These are phyloP conservation scores for Andrena haemorrhoa DNA, from an alignment of 2,888 invertebrate species.

Conservation along the genomic window DNA sequence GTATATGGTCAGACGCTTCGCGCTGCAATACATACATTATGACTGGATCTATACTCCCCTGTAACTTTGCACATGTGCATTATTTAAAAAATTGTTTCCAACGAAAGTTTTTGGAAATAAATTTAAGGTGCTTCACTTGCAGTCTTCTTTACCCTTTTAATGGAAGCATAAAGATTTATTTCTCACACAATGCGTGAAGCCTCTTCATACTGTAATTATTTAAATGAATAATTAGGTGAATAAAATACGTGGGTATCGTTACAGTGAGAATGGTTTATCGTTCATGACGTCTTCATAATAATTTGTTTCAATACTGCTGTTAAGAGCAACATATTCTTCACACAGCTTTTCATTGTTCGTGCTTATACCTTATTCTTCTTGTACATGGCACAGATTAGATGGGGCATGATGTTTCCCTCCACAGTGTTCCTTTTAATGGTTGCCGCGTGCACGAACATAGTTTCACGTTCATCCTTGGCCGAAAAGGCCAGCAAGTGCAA, in stretches of 20 bases:
- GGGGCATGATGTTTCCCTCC: conserved; percentile 4
- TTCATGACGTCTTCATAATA: not conserved
- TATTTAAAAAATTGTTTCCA: no score
- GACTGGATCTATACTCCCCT: no score
- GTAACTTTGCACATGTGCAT: no score
- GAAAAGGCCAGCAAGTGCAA: conserved; percentile 29
- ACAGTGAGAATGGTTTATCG: not conserved
- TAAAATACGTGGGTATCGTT: not conserved
- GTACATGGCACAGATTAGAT: not conserved
- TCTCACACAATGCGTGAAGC: not conserved
- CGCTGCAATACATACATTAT: not conserved
- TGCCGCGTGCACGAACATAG: conserved; percentile 25
- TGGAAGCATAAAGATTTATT: no score
- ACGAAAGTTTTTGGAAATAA: no score
- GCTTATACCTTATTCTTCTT: not conserved
- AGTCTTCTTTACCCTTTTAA: no score
- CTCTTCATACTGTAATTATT: not conserved
- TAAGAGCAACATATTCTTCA: not conserved
- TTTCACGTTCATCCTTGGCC: conserved; percentile 21
- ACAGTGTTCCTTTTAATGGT: conserved; percentile 18
- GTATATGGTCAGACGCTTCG: conserved; percentile 3
- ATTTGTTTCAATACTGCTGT: not conserved
- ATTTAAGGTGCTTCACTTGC: no score
- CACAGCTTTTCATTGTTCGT: not conserved
- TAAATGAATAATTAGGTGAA: not conserved